These are phyloP conservation scores for Phaethornis superciliosus DNA, from an alignment of 2,113 vertebrate genomes.

Conservation along the genomic window DNA sequence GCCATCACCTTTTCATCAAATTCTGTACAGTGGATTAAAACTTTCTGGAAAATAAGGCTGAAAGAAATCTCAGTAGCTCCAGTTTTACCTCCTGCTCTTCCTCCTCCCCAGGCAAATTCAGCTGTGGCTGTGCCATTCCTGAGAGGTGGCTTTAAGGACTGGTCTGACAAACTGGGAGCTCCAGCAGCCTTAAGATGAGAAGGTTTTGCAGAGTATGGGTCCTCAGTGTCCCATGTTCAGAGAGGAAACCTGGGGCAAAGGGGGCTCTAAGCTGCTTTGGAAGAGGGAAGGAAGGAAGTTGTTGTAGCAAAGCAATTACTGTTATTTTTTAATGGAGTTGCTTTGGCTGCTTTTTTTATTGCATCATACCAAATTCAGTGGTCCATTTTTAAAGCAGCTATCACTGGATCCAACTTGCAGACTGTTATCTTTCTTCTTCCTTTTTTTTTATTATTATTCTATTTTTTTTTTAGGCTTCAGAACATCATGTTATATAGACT, in stretches of 20 bases:
- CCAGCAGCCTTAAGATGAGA: neutral
- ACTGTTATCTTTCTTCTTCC: neutral
- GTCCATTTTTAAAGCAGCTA: neutral
- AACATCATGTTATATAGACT: neutral
- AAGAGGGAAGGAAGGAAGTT: neutral
- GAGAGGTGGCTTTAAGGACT: neutral
- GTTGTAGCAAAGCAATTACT: neutral
- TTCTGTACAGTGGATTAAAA: neutral
- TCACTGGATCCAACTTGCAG: neutral
- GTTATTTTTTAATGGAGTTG: neutral
- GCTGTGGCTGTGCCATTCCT: neutral
- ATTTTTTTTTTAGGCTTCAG: neutral
- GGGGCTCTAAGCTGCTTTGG: neutral
- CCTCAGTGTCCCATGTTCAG: neutral
- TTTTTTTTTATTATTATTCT: too few relatives aligned
- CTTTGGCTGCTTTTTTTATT: neutral
- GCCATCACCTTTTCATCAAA: neutral
- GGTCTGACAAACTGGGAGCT: neutral
- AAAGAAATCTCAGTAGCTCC: neutral
- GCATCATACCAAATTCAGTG: neutral
- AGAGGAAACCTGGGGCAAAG: accelerated
- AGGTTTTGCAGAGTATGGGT: neutral
- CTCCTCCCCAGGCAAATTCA: neutral
- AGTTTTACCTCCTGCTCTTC: neutral
- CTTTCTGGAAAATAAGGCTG: neutral